phyloP scores from a whole-genome alignment of 2,888 invertebrate species.

The Apoda limacodes region DNA sequence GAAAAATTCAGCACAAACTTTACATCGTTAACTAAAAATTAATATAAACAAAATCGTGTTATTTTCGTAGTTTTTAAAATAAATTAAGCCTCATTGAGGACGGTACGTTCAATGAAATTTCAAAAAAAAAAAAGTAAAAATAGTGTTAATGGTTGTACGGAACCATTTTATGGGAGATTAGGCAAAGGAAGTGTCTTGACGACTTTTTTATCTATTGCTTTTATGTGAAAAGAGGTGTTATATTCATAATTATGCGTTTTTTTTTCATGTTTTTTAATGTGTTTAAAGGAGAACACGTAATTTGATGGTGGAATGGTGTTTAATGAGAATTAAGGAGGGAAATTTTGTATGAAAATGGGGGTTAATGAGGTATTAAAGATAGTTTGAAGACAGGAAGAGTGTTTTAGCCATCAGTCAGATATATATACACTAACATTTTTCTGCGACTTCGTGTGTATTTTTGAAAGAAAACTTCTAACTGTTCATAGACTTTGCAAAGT shows the following conservation, averaged over 20 bases:
- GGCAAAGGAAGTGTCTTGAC: slow-evolving; percentile 54
- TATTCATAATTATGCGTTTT: slow-evolving; percentile 61
- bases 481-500: too few relatives aligned
- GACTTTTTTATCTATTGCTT: slow-evolving; percentile 58
- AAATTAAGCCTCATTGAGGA: slow-evolving; percentile 62
- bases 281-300: slow-evolving; percentile 44
- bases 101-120: slow-evolving; percentile 56
- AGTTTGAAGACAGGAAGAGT: too few relatives aligned
- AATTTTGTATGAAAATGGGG: slow-evolving; percentile 25
- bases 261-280: slow-evolving; percentile 32
- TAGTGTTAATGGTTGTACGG: slow-evolving; percentile 56
- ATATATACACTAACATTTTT: too few relatives aligned
- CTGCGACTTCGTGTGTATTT: too few relatives aligned
- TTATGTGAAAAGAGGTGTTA: slow-evolving; percentile 61
- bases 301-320: too few relatives aligned
- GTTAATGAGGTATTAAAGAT: slow-evolving; percentile 12
- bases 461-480: too few relatives aligned
- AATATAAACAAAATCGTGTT: slow-evolving; percentile 54
- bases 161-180: slow-evolving; percentile 53
- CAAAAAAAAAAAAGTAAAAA: slow-evolving; percentile 45
- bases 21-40: slow-evolving; percentile 50
- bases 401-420: too few relatives aligned
- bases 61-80: slow-evolving; percentile 54
- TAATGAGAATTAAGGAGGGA: too few relatives aligned
- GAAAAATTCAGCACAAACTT: slow-evolving; percentile 56